Evolutionary conservation across 2,113 vertebrate species (phyloP).

Genomic region (Hucho hucho): DNA sequence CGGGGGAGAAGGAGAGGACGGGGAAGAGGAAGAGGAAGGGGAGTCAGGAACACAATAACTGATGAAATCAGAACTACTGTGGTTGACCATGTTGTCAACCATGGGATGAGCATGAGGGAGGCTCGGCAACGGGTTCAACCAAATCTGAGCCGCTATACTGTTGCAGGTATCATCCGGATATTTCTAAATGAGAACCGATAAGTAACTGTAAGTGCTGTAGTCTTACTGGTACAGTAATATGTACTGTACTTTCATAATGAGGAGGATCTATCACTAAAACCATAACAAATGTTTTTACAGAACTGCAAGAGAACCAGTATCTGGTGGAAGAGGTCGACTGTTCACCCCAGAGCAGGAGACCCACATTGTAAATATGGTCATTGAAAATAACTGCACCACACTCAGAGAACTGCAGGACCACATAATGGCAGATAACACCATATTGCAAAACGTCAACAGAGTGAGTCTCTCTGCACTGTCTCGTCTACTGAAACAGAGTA

Average conservation of each 20-base stretch:
- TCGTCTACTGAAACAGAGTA: too few species aligned
- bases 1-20: constrained; percentile 2
- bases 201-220: too few species aligned
- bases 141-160: too few species aligned
- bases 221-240: neutral
- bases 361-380: constrained; percentile 6
- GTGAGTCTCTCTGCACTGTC: too few species aligned
- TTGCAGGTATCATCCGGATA: too few species aligned
- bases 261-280: constrained; percentile 8
- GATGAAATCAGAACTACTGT: neutral
- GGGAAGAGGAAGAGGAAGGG: neutral
- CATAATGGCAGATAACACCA: neutral
- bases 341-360: constrained; percentile 7
- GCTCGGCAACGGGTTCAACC: too few species aligned
- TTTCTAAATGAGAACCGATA: too few species aligned
- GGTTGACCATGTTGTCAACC: too few species aligned
- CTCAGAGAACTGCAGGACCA: neutral
- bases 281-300: neutral
- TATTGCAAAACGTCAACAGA: too few species aligned
- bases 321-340: constrained; percentile 12
- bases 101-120: too few species aligned
- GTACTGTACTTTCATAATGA: constrained; percentile 1
- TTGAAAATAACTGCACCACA: constrained; percentile 7
- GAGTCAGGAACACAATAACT: constrained; percentile 1
- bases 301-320: neutral